Evolutionary conservation across 2,888 invertebrate species (phyloP), one percentile per base, ranked within the genome.

Genomic region (Tetramorium bicarinatum): DNA sequence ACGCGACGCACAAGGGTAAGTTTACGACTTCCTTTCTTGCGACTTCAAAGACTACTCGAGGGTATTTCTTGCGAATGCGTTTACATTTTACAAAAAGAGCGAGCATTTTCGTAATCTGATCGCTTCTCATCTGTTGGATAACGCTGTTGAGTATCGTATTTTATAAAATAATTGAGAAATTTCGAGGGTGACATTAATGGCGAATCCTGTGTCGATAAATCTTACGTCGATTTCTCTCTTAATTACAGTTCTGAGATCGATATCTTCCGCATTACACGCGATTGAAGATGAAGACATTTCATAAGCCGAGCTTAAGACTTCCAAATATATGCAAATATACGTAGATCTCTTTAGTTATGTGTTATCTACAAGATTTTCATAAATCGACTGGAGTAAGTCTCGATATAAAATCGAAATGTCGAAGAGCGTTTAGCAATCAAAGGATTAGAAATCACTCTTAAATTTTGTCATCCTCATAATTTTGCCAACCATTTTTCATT

Each of bases 1-100:
- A 94, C 90, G 93, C 94, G 82, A 94, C 96, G 92, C 96, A 96
- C 94, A 96, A 96, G 96, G 96, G 96, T 96, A 94, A 95, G 94
- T 92, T 90, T 80, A 61, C 71, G 64, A 64, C 62, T 61, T 85
- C 69, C 52, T 79, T 62, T 72, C 44, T 52, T 56, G 44, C 25
- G 44, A 41, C 72, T 34, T 79, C 56, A 38, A 67, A 67, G 44
- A 47, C n/a, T 25, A 2, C 44, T 29, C 11, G n/a, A 47, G 44
- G 44, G 25, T 74, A 67, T 29, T 56, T 67, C 52, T 72, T 13
- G 13, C 69, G 38, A 54, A 15, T 59, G 41, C 56, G n/a, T 34
- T 69, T 49, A 18, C 18, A 21, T 59, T 64, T 59, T 56, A n/a
- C 34, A 8, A 25, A 44, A 44, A 44, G 6, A 11, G 9, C 21